A percentile compares a stretch with the other conserved stretches of the same genome.
phyloP scores from a whole-genome alignment of 2,888 invertebrate species.

The Pantelozetes paolii region DNA sequence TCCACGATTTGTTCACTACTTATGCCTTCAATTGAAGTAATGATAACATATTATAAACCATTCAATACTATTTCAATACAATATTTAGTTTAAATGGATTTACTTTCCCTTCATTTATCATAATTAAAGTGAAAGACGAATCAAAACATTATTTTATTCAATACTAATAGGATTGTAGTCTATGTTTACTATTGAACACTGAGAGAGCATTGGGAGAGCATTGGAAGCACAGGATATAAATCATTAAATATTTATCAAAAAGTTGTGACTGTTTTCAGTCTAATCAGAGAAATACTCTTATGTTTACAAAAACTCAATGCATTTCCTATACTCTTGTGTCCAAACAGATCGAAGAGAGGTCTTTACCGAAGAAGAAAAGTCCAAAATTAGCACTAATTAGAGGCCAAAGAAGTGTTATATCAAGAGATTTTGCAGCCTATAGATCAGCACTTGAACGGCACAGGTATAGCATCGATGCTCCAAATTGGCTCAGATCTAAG shows the following conservation, averaged over 20 bases:
- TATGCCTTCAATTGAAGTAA: too few species aligned
- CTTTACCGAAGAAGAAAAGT: slow-evolving; percentile 39
- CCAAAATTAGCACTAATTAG: slow-evolving; percentile 45
- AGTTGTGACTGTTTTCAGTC: background rate
- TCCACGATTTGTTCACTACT: background rate
- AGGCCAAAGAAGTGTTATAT: slow-evolving; percentile 47
- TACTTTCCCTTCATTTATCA: slow-evolving; percentile 9
- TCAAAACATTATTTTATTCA: too few species aligned
- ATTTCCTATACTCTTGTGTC: background rate
- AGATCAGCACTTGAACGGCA: slow-evolving; percentile 45
- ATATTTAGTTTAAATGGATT: background rate
- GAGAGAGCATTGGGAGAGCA: background rate
- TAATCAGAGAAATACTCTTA: background rate
- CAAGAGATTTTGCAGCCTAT: slow-evolving; percentile 47
- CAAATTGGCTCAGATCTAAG: slow-evolving; percentile 44
- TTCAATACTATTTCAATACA: background rate
- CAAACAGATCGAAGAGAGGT: slow-evolving; percentile 44
- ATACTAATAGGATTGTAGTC: background rate
- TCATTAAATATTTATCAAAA: slow-evolving; percentile 1
- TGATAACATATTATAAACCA: background rate
- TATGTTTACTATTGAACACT: background rate
- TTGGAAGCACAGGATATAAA: too few species aligned
- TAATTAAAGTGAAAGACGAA: slow-evolving; percentile 2
- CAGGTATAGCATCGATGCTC: slow-evolving; percentile 45
- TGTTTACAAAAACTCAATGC: background rate